Evolutionary conservation across 2,113 vertebrate genomes (phyloP).

Genomic region (Thamnophis sirtalis): DNA sequence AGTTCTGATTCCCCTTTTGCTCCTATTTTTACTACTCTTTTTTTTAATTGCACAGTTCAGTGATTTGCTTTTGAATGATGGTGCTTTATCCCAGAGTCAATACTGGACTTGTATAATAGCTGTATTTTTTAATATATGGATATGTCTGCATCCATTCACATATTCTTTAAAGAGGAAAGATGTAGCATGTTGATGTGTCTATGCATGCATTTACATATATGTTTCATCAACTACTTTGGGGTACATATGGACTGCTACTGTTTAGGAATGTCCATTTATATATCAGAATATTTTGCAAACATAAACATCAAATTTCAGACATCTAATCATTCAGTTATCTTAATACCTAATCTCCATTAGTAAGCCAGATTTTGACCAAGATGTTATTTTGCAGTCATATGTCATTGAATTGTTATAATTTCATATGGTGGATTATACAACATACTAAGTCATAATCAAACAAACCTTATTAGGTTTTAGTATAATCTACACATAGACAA

Average conservation of each 20-base stretch:
- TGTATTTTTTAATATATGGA: conserved; percentile 17
- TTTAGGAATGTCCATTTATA: not conserved
- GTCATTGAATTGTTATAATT: not conserved
- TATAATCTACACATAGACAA: not conserved
- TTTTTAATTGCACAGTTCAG: conserved; percentile 55
- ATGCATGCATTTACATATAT: no score
- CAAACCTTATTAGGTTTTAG: not conserved
- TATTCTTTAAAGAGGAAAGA: not conserved
- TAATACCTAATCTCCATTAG: not conserved
- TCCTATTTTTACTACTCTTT: conserved; percentile 10
- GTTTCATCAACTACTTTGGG: not conserved
- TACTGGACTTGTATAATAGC: conserved; percentile 49
- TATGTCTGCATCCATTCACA: no score
- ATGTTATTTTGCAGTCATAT: not conserved
- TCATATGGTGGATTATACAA: not conserved
- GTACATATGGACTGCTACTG: not conserved
- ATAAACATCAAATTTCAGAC: not conserved
- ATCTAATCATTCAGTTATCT: not conserved
- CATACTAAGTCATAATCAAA: not conserved
- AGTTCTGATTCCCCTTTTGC: conserved; percentile 34
- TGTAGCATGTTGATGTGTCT: not conserved
- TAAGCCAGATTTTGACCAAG: not conserved
- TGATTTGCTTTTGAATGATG: conserved; percentile 51
- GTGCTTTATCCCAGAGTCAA: conserved; percentile 52
- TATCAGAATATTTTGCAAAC: not conserved